Conservation (phyloP, 1,140 invertebrate genomes). For the Odontomachus brunneus region DNA sequence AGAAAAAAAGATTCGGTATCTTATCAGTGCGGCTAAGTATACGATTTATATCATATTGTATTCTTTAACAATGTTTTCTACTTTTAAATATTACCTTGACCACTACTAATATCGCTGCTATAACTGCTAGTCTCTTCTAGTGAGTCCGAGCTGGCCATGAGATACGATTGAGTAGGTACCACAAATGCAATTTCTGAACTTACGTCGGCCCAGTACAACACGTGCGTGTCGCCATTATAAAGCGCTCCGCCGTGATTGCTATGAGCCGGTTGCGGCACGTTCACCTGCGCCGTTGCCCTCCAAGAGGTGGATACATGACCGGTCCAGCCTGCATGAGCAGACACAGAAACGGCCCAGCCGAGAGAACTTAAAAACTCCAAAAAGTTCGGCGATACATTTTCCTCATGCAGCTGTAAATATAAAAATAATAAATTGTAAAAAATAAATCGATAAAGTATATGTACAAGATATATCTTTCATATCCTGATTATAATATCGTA, state of each 20-base stretch:
- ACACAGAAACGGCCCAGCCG: slow-evolving; percentile 94
- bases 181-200: slow-evolving; percentile 97
- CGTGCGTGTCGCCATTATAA: slow-evolving; percentile 90
- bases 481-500: not conserved
- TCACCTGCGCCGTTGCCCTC: slow-evolving; percentile 83
- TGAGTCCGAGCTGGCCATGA: slow-evolving; percentile 73
- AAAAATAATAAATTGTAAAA: slow-evolving; percentile 69
- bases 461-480: slow-evolving; percentile 9
- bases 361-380: slow-evolving; percentile 92
- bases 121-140: slow-evolving; percentile 76
- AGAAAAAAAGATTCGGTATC: too few species aligned
- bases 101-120: slow-evolving; percentile 77
- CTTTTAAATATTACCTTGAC: slow-evolving; percentile 74
- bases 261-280: slow-evolving; percentile 76
- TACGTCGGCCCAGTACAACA: slow-evolving; percentile 98
- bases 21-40: too few species aligned
- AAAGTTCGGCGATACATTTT: slow-evolving; percentile 90
- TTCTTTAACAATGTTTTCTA: not conserved
- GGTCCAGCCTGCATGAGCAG: slow-evolving; percentile 95
- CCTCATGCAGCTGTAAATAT: slow-evolving; percentile 79
- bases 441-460: slow-evolving; percentile 14
- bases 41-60: not conserved
- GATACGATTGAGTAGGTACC: slow-evolving; percentile 91
- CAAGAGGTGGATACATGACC: slow-evolving; percentile 94
- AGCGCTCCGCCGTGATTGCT: slow-evolving; percentile 87